A percentile compares a stretch with the other conserved stretches of the same genome.
These are phyloP conservation scores for Eugnorisma glareosa DNA, from an alignment of 2,888 invertebrate genomes.

Conservation along the genomic window DNA sequence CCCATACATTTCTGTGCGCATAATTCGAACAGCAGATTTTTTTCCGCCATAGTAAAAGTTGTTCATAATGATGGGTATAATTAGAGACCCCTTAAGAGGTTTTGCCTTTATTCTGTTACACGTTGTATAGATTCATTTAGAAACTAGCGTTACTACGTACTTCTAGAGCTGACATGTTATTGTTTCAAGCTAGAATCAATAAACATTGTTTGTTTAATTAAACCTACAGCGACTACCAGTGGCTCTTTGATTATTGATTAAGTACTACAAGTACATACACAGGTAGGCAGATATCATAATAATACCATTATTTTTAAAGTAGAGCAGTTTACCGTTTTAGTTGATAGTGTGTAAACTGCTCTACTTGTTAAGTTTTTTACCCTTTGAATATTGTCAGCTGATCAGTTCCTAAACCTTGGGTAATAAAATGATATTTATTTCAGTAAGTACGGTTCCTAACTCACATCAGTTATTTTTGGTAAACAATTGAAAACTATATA, in stretches of 20 bases:
- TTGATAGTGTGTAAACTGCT: neutral
- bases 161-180: neutral
- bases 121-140: neutral
- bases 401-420: neutral
- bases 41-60: too few species aligned
- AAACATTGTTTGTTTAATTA: conserved; percentile 15
- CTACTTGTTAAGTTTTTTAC: neutral
- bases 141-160: neutral
- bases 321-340: neutral
- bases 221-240: conserved; percentile 4
- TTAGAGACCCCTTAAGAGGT: too few species aligned
- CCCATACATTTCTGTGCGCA: too few species aligned
- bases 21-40: too few species aligned
- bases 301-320: neutral
- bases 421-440: neutral
- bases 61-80: too few species aligned
- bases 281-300: neutral
- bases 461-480: neutral
- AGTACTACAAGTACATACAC: neutral
- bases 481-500: neutral
- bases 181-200: conserved; percentile 21
- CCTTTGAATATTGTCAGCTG: neutral
- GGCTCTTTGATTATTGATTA: conserved; percentile 21
- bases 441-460: neutral
- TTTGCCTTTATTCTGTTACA: too few species aligned